A percentile compares a stretch with the other conserved stretches of the same genome.
Evolutionary conservation across 1,140 invertebrate genomes (phyloP).

Genomic region (Subanguina moxae): DNA sequence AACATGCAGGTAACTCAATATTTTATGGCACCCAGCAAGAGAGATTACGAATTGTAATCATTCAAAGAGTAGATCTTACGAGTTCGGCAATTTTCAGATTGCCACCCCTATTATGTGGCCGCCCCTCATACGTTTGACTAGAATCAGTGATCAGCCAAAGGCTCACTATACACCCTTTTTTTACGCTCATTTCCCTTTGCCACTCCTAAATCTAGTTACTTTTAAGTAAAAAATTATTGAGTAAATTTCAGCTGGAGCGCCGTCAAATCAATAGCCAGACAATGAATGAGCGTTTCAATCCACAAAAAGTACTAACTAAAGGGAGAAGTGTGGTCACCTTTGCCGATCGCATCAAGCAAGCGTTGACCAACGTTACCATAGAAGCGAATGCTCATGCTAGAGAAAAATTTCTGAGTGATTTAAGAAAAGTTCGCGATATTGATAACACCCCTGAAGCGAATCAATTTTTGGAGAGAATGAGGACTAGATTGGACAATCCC

Average conservation of each 20-base stretch:
- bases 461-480: constrained; percentile 79
- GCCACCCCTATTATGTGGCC: no score
- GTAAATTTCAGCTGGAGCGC: background rate
- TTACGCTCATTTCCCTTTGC: no score
- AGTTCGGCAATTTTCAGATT: no score
- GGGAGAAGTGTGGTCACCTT: constrained; percentile 37
- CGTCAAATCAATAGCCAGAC: background rate
- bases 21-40: no score
- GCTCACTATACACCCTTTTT: no score
- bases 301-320: constrained; percentile 43
- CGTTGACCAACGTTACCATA: constrained; percentile 83
- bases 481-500: constrained; percentile 87
- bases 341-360: constrained; percentile 48
- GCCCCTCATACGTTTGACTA: no score
- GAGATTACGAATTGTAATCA: no score
- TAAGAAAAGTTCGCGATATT: constrained; percentile 83
- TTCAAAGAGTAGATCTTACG: no score
- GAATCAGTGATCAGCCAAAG: no score
- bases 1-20: no score
- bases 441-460: constrained; percentile 80
- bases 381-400: constrained; percentile 79
- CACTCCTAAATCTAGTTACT: background rate
- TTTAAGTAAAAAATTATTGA: background rate
- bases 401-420: constrained; percentile 90
- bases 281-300: background rate